phyloP scores from a whole-genome alignment of 2,113 vertebrate species.

The Paralichthys olivaceus region DNA sequence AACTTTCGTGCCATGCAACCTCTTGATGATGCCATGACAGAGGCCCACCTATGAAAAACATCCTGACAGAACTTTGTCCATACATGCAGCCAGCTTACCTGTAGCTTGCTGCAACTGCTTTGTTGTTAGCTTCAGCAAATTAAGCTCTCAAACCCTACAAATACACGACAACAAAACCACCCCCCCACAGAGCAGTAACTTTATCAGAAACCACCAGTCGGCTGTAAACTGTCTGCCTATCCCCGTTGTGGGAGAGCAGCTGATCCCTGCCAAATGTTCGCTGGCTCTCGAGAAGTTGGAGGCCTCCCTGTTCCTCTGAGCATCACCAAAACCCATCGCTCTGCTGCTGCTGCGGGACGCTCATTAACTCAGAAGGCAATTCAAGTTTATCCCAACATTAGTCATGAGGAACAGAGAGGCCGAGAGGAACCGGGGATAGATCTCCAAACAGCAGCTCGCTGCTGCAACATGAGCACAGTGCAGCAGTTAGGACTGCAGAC shows the following conservation, averaged over 20 bases:
- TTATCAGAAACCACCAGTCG: slow-evolving; percentile 21
- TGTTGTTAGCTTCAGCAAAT: slow-evolving; percentile 4
- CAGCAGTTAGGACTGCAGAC: slow-evolving; percentile 1
- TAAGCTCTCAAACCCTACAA: background rate
- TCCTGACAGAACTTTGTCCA: background rate
- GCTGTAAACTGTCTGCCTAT: slow-evolving; percentile 16
- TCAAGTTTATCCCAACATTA: slow-evolving; percentile 33
- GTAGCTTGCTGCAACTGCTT: background rate
- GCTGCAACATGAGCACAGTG: slow-evolving; percentile 2
- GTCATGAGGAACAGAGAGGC: background rate
- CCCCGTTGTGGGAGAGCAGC: background rate
- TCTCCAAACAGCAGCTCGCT: background rate
- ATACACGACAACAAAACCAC: background rate
- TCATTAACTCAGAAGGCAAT: slow-evolving; percentile 35
- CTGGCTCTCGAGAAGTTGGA: background rate
- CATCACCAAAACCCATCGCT: slow-evolving; percentile 6
- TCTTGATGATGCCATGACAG: background rate
- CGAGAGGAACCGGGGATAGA: slow-evolving; percentile 14
- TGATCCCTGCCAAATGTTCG: slow-evolving; percentile 23
- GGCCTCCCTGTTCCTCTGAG: slow-evolving; percentile 16
- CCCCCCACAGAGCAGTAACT: slow-evolving; percentile 7
- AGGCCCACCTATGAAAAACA: background rate
- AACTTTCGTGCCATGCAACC: no score
- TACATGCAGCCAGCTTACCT: background rate
- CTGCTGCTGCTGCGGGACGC: slow-evolving; percentile 27